phyloP scores from a whole-genome alignment of 2,888 invertebrate species.

The Cyaniris semiargus region DNA sequence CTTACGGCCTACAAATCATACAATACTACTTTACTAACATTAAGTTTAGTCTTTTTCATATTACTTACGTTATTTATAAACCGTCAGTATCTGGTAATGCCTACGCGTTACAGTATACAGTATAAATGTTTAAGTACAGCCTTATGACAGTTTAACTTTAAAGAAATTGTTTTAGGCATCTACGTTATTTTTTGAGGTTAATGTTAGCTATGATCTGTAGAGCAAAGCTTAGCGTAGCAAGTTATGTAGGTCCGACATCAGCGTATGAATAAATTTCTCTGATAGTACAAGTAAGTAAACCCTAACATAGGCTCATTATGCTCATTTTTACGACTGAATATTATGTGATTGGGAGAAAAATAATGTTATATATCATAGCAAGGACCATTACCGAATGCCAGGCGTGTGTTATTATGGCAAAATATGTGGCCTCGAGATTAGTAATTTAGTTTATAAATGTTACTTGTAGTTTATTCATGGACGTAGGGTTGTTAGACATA shows the following conservation, averaged over 20 bases:
- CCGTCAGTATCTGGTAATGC: too few relatives aligned
- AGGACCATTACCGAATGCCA: neutral
- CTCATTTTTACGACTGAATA: neutral
- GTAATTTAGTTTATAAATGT: slow-evolving; percentile 16
- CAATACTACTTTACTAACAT: neutral
- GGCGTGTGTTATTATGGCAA: slow-evolving; percentile 10
- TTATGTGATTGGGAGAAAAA: neutral
- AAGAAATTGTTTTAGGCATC: too few relatives aligned
- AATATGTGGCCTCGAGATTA: neutral
- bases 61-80: too few relatives aligned
- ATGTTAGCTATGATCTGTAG: too few relatives aligned
- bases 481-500: neutral
- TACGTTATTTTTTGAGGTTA: too few relatives aligned
- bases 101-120: too few relatives aligned
- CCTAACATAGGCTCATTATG: neutral
- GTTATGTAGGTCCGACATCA: neutral
- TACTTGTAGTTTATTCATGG: neutral
- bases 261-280: neutral
- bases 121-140: too few relatives aligned
- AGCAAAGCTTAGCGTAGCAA: neutral
- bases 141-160: too few relatives aligned
- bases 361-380: neutral
- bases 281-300: neutral
- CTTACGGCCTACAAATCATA: neutral
- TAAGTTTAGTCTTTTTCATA: neutral